Evolutionary conservation across 53 echinoderm and acorn worm genomes (phyloP), one percentile per base, ranked within the genome.

Genomic region (Echinometra lucunter): DNA sequence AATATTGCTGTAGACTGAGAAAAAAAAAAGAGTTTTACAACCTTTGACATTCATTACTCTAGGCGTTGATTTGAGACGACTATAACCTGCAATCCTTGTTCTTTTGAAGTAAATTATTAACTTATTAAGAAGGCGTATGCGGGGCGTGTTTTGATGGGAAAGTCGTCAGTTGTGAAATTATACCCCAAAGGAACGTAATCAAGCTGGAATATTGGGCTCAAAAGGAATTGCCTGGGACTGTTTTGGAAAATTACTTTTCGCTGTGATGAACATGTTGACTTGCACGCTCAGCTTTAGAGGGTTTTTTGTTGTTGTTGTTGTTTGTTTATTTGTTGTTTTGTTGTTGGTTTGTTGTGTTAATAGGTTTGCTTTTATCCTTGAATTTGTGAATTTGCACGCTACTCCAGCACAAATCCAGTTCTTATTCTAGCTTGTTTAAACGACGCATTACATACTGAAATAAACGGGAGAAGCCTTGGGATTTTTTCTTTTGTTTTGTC

Each of bases 141-240:
- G 35, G 15, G 21, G 38, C 38, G 78, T 78, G 6, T 40, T 78
- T 78, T 38, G 19, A 78, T 38, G 23, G 8, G 28, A 78, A 9
- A 21, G 42, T 19, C 38, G 78, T 78, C 78, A 78, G 42, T 40
- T 78, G 78, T 78, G 78, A 78, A 78, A 78, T 78, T 78, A 17
- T 78, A 42, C 19, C 78, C 42, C 1, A 23, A 42, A 17, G 78
- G 38, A 78, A 78, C 21, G 78, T 78, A 42, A 78, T 78, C 17
- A 78, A 78, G 40, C 19, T 38, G 7, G 38, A 11, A 37, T 35
- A 4, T 5, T 2, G 38, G 37, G 23, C 38, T 78, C 40, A 78
- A 40, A 40, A 40, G 21, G 44, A 44, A 42, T 35, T 40, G 18
- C 42, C 78, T 78, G 1, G 19, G 35, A 78, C 4, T 35, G 42